Conservation (phyloP, 2,797 vertebrate species). For the Falco columbarius region DNA sequence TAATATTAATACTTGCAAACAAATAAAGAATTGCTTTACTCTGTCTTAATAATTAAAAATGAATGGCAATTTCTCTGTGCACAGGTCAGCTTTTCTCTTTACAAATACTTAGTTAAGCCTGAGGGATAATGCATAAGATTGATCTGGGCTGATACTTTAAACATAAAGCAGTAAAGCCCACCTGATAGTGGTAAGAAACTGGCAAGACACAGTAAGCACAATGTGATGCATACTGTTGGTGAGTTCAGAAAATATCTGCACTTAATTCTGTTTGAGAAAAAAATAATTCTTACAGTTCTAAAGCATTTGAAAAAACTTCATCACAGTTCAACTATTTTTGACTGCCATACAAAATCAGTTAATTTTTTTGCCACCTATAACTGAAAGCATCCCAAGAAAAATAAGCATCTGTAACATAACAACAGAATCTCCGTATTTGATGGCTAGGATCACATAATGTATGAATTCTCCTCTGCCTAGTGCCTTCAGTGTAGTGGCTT, state of each 20-base stretch:
- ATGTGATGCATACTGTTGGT: background rate
- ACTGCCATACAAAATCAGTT: background rate
- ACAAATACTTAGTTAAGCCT: background rate
- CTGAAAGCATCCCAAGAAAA: background rate
- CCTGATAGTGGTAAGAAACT: background rate
- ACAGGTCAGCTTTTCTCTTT: background rate
- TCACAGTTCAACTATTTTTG: background rate
- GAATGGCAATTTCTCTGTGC: background rate
- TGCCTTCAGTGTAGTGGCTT: background rate
- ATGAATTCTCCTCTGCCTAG: background rate
- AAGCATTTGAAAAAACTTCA: background rate
- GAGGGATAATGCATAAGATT: background rate
- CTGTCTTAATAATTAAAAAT: constrained; percentile 3
- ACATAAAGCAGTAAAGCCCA: background rate
- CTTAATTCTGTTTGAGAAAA: background rate
- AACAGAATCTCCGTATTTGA: background rate
- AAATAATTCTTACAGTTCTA: background rate
- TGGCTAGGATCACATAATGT: background rate
- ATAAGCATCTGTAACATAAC: background rate
- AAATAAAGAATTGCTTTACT: background rate
- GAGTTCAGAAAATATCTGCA: background rate
- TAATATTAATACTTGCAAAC: background rate
- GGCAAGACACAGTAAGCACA: background rate
- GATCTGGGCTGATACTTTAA: background rate
- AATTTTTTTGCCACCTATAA: background rate